Conservation (phyloP, 2,888 invertebrate genomes). For the Choristoneura rosaceana region DNA sequence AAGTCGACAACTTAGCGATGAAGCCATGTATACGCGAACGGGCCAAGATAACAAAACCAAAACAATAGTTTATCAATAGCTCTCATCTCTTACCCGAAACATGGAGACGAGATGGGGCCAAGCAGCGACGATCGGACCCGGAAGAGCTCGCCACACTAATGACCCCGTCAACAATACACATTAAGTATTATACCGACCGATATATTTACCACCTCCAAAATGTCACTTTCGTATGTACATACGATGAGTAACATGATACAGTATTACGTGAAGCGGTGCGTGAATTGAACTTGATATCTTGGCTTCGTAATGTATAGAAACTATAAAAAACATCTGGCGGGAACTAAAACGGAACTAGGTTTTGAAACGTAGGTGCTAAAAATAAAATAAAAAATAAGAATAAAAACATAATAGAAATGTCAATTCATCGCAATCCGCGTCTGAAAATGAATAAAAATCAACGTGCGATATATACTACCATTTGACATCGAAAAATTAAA, state of each 20-base stretch:
- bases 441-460: not conserved
- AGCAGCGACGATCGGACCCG: slow-evolving; percentile 19
- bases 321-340: not conserved
- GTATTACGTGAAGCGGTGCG: slow-evolving; percentile 44
- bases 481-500: not conserved
- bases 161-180: slow-evolving; percentile 22
- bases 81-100: slow-evolving; percentile 39
- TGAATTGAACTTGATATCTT: slow-evolving; percentile 46
- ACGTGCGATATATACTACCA: not conserved
- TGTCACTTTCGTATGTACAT: slow-evolving; percentile 37
- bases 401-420: too few relatives aligned
- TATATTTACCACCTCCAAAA: slow-evolving; percentile 46
- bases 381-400: not conserved
- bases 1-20: slow-evolving; percentile 34
- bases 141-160: slow-evolving; percentile 27
- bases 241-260: slow-evolving; percentile 34
- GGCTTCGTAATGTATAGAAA: slow-evolving; percentile 31
- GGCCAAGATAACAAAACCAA: slow-evolving; percentile 38
- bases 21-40: slow-evolving; percentile 36
- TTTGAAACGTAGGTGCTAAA: too few relatives aligned
- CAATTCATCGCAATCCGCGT: not conserved
- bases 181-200: slow-evolving; percentile 10
- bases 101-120: slow-evolving; percentile 23
- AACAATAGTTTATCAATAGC: slow-evolving; percentile 33
- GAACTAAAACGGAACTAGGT: not conserved